Evolutionary conservation across 2,888 invertebrate genomes (phyloP).

Genomic region (Paralinhomoeus sp.): DNA sequence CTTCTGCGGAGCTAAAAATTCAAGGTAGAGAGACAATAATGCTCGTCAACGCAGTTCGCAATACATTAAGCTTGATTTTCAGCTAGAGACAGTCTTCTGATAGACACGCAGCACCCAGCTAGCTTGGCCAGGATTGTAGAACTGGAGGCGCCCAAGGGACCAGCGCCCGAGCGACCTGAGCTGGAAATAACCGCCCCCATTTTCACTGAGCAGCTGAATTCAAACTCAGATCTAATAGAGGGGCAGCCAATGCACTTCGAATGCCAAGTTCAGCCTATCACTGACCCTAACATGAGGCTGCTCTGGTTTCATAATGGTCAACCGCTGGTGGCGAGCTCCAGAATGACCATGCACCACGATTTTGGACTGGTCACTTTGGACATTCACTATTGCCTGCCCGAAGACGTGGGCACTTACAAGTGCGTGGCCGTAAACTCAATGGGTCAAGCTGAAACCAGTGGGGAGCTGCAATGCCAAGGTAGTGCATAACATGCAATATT

Average conservation of each 20-base stretch:
- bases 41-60: too few relatives aligned
- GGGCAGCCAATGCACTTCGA: slow-evolving; percentile 91
- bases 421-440: slow-evolving; percentile 73
- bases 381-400: slow-evolving; percentile 57
- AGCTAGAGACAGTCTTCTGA: too few relatives aligned
- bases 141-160: slow-evolving; percentile 40
- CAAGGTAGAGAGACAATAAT: too few relatives aligned
- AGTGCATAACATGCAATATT: slow-evolving; percentile 6
- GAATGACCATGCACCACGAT: slow-evolving; percentile 41
- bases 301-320: slow-evolving; percentile 51
- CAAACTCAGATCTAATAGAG: slow-evolving; percentile 60
- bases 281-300: slow-evolving; percentile 57
- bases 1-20: slow-evolving; percentile 13
- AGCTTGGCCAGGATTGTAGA: slow-evolving; percentile 66
- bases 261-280: slow-evolving; percentile 62
- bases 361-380: slow-evolving; percentile 83
- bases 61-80: too few relatives aligned
- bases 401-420: slow-evolving; percentile 57
- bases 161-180: slow-evolving; percentile 14
- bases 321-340: slow-evolving; percentile 40
- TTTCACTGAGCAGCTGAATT: slow-evolving; percentile 61
- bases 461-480: slow-evolving; percentile 23
- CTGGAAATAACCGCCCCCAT: slow-evolving; percentile 41
- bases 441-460: slow-evolving; percentile 75
- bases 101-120: slow-evolving; percentile 70